These are phyloP conservation scores for Smithornis capensis DNA, from an alignment of 2,113 vertebrate genomes.

Conservation along the genomic window DNA sequence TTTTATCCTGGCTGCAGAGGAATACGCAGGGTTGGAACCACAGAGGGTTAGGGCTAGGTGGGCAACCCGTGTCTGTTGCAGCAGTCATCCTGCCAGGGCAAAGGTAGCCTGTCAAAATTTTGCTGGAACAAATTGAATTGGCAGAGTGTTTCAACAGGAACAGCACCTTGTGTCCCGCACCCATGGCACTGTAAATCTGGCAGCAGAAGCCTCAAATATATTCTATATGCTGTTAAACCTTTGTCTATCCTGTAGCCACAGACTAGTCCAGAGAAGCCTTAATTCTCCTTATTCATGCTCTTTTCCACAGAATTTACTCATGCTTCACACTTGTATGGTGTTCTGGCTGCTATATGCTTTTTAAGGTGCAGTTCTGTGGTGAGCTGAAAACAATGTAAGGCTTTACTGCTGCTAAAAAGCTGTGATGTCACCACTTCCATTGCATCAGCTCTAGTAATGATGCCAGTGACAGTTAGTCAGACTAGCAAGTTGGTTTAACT, in stretches of 20 bases:
- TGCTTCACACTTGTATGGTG: background rate
- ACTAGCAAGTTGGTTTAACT: background rate
- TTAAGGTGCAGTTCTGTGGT: background rate
- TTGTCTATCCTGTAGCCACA: background rate
- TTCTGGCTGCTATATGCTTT: background rate
- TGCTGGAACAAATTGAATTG: background rate
- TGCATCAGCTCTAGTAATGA: background rate
- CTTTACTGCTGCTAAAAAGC: background rate
- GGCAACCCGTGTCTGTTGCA: background rate
- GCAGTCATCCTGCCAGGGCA: background rate
- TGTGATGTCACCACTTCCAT: conserved; percentile 30
- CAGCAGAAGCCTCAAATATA: background rate
- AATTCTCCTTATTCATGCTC: rapidly evolving
- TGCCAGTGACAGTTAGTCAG: background rate
- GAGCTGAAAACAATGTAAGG: background rate
- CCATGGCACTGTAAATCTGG: background rate
- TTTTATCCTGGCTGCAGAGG: background rate
- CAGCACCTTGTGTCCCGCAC: background rate
- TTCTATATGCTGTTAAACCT: background rate
- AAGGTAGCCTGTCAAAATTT: background rate
- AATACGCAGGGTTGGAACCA: background rate
- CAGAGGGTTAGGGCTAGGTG: background rate
- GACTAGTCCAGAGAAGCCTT: background rate
- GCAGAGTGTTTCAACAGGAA: background rate
- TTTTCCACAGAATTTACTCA: background rate